Evolutionary conservation across 2,888 invertebrate species (phyloP).

Genomic region (Thelaira solivaga): DNA sequence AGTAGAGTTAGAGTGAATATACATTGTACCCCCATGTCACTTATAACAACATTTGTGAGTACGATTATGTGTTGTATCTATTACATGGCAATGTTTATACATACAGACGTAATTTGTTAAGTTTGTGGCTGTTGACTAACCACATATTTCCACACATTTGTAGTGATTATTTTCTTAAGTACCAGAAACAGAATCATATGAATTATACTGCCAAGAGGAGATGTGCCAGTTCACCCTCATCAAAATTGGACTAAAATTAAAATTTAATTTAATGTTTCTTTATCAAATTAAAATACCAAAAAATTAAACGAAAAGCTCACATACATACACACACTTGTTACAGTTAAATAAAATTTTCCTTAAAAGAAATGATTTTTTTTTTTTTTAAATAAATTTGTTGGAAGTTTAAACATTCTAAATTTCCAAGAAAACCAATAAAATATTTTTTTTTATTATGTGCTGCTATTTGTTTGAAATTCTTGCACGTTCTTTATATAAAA

Average conservation of each 20-base stretch:
- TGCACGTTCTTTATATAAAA: conserved; percentile 34
- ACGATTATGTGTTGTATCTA: not conserved
- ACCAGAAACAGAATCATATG: conserved; percentile 32
- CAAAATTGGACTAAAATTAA: not conserved
- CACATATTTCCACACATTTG: conserved; percentile 55
- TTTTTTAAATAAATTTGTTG: too few relatives aligned
- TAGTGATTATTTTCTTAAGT: conserved; percentile 57
- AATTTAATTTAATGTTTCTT: not conserved
- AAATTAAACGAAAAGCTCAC: too few relatives aligned
- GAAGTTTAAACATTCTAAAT: not conserved
- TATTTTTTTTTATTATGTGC: not conserved
- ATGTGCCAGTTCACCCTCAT: not conserved
- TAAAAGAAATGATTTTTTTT: too few relatives aligned
- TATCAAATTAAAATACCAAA: not conserved
- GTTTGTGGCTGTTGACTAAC: conserved; percentile 53
- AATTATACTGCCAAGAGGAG: conserved; percentile 6
- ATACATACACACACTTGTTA: too few relatives aligned
- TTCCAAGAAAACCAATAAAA: not conserved
- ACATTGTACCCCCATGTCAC: too few relatives aligned
- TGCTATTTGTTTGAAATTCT: conserved; percentile 28
- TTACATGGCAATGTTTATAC: conserved; percentile 34
- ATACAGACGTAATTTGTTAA: conserved; percentile 54
- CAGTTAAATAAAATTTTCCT: too few relatives aligned
- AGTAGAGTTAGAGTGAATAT: too few relatives aligned
- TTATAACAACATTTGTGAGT: not conserved